These are phyloP conservation scores for Noctua janthe DNA, from an alignment of 2,888 invertebrate species.

Conservation along the genomic window DNA sequence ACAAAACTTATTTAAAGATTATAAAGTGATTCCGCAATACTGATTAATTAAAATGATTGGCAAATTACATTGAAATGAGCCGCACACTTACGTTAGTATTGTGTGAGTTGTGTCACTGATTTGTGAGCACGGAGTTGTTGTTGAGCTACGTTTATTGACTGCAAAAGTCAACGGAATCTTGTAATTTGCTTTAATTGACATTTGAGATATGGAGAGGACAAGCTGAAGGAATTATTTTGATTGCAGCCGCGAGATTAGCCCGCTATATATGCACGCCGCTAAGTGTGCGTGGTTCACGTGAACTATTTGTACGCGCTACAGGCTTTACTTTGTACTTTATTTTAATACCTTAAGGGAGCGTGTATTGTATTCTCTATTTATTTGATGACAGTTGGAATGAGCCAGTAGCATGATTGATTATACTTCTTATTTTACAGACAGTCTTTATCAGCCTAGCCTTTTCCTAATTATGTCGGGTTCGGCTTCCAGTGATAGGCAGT, in stretches of 20 bases:
- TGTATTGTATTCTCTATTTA: neutral
- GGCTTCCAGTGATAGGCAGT: neutral
- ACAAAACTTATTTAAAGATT: neutral
- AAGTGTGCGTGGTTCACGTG: slow-evolving; percentile 36
- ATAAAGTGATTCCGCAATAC: slow-evolving; percentile 28
- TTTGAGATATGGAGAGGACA: slow-evolving; percentile 58
- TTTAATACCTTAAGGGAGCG: neutral
- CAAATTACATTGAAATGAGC: slow-evolving; percentile 19
- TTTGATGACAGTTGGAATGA: neutral
- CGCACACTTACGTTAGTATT: neutral
- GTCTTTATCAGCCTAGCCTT: neutral
- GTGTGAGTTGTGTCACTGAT: slow-evolving; percentile 29
- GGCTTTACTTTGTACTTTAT: neutral
- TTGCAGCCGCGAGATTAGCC: slow-evolving; percentile 42
- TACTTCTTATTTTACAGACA: neutral
- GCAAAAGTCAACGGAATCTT: slow-evolving; percentile 61
- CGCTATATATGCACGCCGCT: slow-evolving; percentile 48
- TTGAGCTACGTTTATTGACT: slow-evolving; percentile 54
- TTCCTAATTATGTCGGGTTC: neutral
- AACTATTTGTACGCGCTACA: neutral
- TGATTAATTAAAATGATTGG: slow-evolving; percentile 20
- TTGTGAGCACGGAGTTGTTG: slow-evolving; percentile 40
- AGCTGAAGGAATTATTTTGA: slow-evolving; percentile 51
- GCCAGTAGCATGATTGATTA: neutral
- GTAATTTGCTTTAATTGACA: slow-evolving; percentile 62